Conservation (phyloP, 2,113 vertebrate species). For the Solea solea region DNA sequence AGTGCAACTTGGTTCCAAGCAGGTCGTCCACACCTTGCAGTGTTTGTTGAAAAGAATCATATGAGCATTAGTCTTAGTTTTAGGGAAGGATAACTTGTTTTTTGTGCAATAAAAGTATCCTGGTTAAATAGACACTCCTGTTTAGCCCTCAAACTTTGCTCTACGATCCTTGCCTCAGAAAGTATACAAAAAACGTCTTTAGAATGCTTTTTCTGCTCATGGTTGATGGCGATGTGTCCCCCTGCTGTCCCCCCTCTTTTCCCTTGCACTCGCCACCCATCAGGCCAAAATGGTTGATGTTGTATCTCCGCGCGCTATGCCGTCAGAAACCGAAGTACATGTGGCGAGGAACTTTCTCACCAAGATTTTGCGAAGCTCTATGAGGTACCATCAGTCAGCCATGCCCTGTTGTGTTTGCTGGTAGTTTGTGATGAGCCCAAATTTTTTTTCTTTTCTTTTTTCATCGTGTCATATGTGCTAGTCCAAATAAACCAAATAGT, state of each 20-base stretch:
- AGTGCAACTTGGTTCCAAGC: neutral
- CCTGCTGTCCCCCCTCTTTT: constrained; percentile 13
- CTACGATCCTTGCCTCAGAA: neutral
- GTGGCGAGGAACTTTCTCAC: constrained; percentile 87
- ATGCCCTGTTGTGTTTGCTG: neutral
- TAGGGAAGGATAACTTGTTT: neutral
- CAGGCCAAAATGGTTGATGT: constrained; percentile 85
- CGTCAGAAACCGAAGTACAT: constrained; percentile 84
- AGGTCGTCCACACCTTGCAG: neutral
- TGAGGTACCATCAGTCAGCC: constrained; percentile 82
- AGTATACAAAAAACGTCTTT: neutral
- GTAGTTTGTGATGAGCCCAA: constrained; percentile 17
- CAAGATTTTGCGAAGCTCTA: constrained; percentile 90
- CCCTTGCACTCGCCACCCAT: constrained; percentile 36
- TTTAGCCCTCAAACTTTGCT: neutral
- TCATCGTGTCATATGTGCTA: neutral
- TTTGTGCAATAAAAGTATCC: neutral
- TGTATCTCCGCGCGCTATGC: constrained; percentile 79
- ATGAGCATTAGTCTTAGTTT: neutral
- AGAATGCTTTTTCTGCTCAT: neutral
- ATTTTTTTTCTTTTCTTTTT: neutral
- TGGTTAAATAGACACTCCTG: neutral
- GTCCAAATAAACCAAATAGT: neutral
- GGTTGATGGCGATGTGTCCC: constrained; percentile 17
- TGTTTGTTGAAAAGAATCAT: neutral